phyloP scores from a whole-genome alignment of 2,888 invertebrate species.

The Drosophila birchii region DNA sequence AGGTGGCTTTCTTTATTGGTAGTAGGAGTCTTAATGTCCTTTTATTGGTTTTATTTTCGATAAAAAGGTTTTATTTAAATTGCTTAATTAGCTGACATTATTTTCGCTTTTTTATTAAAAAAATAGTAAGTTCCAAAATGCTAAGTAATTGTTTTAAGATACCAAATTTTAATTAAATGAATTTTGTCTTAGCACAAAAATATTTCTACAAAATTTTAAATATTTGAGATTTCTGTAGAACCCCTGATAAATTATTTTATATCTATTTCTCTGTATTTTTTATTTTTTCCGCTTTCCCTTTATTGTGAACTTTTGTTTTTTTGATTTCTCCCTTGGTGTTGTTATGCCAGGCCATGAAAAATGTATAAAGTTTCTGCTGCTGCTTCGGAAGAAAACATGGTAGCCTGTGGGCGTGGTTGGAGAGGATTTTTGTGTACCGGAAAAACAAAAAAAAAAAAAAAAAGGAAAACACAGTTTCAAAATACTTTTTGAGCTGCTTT shows the following conservation, averaged over 20 bases:
- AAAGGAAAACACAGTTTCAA: slow-evolving; percentile 71
- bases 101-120: not conserved
- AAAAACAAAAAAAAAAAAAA: not conserved
- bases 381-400: slow-evolving; percentile 36
- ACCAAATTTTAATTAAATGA: too few species aligned
- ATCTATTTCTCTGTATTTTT: not conserved
- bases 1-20: not conserved
- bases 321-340: slow-evolving; percentile 7
- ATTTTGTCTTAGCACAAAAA: too few species aligned
- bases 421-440: not conserved
- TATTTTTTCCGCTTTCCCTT: not conserved
- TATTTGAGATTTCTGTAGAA: not conserved
- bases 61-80: not conserved
- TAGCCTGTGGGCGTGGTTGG: slow-evolving; percentile 15
- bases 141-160: too few species aligned
- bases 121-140: too few species aligned
- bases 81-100: not conserved
- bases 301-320: not conserved
- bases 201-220: too few species aligned
- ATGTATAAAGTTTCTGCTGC: slow-evolving; percentile 66
- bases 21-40: not conserved
- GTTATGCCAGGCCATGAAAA: slow-evolving; percentile 62
- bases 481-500: slow-evolving; percentile 78
- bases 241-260: too few species aligned
- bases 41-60: not conserved